Base-by-base conservation (phyloP, 2,888 invertebrate species). In the Chymomyza amoena region DNA sequence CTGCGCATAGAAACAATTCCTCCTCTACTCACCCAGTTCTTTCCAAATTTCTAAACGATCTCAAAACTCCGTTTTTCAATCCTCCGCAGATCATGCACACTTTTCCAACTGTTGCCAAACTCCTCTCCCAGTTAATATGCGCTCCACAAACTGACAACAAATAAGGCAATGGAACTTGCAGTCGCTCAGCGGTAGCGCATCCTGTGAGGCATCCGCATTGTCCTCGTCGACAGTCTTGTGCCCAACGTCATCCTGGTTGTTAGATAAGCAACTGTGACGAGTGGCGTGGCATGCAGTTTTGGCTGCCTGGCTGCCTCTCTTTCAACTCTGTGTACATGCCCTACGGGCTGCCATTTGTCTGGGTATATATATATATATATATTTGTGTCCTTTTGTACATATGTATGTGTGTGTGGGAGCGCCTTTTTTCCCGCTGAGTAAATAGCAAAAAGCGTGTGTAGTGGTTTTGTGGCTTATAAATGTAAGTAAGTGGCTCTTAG, bases 401-500 rank as follows among this genome's bases (percentile, higher is more conserved):
- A 25, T 25, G 16, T 59, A 50, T 20, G 16, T 28, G 36, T 16
- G 54, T 18, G 3, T 16, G 57, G 51, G 28, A 57, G 64, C 68
- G 64, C 68, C 50, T 70, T 70, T 83, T 84, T 86, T 81, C 80
- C 72, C 85, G 68, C 73, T 80, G 87, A 82, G 87, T 78, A 83
- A 87, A 83, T 87, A 83, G 83, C 80, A 83, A 83, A 84, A 83
- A 83, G 84, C 87, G 87, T 87, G 83, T 83, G 80, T 80, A 83
- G 80, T 73, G 75, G 66, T 59, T 59, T 50, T 80, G 80, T 70
- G 85, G 83, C 83, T 84, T 82, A 78, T 84, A 85, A 79, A 82
- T 82, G 83, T 87, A 87, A 87, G 87, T 87, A 87, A 84, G 83
- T 84, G 85, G 80, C 85, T 84, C 85, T 87, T 82, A 87, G 80